A percentile compares a stretch with the other conserved stretches of the same genome.
These are phyloP conservation scores for Aythya baeri DNA, from an alignment of 2,113 vertebrate species.

Conservation along the genomic window DNA sequence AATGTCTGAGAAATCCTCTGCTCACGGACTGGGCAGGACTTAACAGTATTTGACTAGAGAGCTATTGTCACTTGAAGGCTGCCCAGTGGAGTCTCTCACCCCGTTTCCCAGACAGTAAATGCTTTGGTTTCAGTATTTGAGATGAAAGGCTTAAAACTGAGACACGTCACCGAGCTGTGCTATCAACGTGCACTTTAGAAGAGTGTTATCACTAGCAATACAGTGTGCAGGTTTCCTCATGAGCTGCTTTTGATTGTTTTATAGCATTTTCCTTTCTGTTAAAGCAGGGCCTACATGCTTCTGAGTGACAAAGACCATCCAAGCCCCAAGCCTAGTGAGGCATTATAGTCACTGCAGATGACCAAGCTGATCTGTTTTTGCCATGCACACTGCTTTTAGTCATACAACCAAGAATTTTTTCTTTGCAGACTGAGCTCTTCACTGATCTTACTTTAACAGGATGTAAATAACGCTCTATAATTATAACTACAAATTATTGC, in stretches of 20 bases:
- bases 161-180: not conserved
- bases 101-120: not conserved
- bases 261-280: not conserved
- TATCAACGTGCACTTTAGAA: not conserved
- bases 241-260: not conserved
- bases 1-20: not conserved
- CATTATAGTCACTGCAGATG: not conserved
- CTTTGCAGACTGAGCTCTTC: not conserved
- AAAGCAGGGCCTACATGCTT: not conserved
- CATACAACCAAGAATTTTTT: not conserved
- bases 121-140: not conserved
- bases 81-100: not conserved
- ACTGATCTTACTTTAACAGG: not conserved
- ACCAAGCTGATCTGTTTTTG: not conserved
- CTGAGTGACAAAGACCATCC: not conserved
- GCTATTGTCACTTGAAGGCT: not conserved
- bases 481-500: not conserved
- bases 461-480: not conserved
- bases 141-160: not conserved
- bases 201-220: not conserved
- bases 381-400: not conserved
- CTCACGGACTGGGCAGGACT: accelerated
- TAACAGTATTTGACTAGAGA: not conserved
- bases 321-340: not conserved
- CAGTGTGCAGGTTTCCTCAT: not conserved